Conservation (phyloP, 2,888 invertebrate species). For the Tyria jacobaeae region DNA sequence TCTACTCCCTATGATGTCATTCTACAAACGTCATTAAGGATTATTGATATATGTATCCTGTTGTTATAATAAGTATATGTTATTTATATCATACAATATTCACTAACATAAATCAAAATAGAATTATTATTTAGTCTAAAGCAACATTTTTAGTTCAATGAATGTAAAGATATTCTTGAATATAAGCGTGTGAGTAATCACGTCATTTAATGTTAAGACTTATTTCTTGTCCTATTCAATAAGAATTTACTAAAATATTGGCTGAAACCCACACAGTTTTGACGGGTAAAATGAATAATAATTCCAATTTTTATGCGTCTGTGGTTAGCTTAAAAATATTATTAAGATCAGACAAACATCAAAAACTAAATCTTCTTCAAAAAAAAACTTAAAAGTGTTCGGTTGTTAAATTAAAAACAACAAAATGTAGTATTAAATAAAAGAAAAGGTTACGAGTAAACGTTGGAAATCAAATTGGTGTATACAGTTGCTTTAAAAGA, state of each 20-base stretch:
- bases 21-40: no score
- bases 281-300: slow-evolving; percentile 10
- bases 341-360: slow-evolving; percentile 14
- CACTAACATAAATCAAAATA: no score
- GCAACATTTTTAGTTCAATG: slow-evolving; percentile 1
- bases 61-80: no score
- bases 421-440: no score
- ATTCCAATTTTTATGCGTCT: slow-evolving; percentile 11
- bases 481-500: no score
- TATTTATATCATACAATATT: no score
- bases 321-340: not conserved
- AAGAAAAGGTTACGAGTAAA: no score
- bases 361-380: slow-evolving; percentile 26
- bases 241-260: slow-evolving; percentile 1
- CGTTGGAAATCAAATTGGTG: no score
- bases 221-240: not conserved
- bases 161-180: not conserved
- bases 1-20: no score
- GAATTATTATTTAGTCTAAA: no score
- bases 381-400: not conserved
- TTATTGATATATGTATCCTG: no score
- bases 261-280: slow-evolving; percentile 8
- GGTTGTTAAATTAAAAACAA: not conserved
- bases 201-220: not conserved
- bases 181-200: not conserved